phyloP scores from a whole-genome alignment of 2,888 invertebrate genomes.

The Nephrotoma guestfalica region DNA sequence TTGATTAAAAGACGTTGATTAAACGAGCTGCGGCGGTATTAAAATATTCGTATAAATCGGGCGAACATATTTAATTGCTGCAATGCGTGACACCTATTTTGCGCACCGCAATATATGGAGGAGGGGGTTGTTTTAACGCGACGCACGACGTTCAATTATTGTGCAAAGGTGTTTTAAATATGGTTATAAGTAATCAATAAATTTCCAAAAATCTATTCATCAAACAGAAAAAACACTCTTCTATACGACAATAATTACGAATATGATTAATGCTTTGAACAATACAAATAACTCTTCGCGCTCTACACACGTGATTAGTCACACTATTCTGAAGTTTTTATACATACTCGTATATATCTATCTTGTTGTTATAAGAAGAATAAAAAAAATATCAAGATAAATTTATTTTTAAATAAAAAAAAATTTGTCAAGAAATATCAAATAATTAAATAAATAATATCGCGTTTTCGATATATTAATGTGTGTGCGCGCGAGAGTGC shows the following conservation, averaged over 20 bases:
- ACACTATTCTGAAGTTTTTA: not conserved
- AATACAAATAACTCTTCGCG: not conserved
- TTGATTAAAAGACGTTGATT: not conserved
- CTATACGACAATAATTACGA: slow-evolving; percentile 1
- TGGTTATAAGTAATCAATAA: not conserved
- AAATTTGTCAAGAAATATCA: not conserved
- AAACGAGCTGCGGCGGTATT: not conserved
- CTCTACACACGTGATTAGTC: slow-evolving; percentile 3
- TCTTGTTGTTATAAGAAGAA: not conserved
- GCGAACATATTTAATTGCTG: not conserved
- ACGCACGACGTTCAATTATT: not conserved
- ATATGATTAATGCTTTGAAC: slow-evolving; percentile 1
- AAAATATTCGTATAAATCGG: not conserved
- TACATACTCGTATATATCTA: not conserved
- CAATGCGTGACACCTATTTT: not conserved
- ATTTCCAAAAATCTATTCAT: not conserved
- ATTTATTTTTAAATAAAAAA: not conserved
- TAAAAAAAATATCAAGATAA: not conserved
- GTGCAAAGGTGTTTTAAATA: not conserved
- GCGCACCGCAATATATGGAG: not conserved
- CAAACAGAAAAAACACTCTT: not conserved
- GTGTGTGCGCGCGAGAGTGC: not conserved
- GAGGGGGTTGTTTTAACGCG: not conserved
- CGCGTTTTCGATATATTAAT: not conserved
- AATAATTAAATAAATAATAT: not conserved